Evolutionary conservation across 2,113 vertebrate species (phyloP), one percentile per base, ranked within the genome.

Genomic region (Trematomus loennbergii): DNA sequence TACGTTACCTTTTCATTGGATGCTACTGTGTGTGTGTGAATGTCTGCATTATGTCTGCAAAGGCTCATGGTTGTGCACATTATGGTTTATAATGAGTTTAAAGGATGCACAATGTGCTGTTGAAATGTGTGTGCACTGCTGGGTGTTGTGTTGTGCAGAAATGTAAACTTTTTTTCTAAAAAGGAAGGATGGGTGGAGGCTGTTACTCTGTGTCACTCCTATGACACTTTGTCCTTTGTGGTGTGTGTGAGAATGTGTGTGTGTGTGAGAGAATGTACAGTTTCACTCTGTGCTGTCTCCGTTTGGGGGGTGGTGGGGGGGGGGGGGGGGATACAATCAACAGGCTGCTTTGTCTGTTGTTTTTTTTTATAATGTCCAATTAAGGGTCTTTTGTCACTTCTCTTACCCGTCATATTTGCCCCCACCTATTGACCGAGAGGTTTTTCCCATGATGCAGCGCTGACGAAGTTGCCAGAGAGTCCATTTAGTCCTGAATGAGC

Each of bases 131-230:
- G 4, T 36, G 18, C 36, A 40, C 36, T 48, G 67, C 18, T 67
- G 16, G 16, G 10, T 72, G 57, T 54, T 10, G 70, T 68, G 45
- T 13, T 5, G 12, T 70, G 49, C 66, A 62, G 43, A 85, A 69
- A 74, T 80, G 65, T 82, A 18, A 76, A 84, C 46, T 45, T 82
- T 79, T 66, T 84, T 81, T 65, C 62, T 69, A n/a, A 81, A 86
- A 86, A 93, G 93, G 92, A 93, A 93, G 92, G 91, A 91, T 92
- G 91, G 91, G 91, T 87, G 90, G 87, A 86, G 46, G 16, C 72
- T 66, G 57, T 64, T 65, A 55, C 69, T 71, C 49, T 61, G 36
- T 72, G 81, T 82, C 70, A 83, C 86, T 86, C 88, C 88, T 85
- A 69, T 81, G 25, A 79, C 82, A 79, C 68, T 75, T 48, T 79